phyloP scores from a whole-genome alignment of 2,113 vertebrate genomes.

The Panthera leo region DNA sequence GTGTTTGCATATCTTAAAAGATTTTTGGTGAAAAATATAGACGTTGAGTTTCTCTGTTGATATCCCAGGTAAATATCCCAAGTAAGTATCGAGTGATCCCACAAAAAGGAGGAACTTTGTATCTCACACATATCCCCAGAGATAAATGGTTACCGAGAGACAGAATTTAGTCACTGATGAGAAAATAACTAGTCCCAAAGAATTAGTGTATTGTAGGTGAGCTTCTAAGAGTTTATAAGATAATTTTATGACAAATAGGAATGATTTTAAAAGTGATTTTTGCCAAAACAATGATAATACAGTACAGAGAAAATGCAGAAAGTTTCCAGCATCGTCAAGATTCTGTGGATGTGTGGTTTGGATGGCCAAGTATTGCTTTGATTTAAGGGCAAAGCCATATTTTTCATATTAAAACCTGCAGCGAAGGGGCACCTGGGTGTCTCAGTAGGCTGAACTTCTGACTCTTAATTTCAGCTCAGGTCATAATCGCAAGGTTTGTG shows the following conservation, averaged over 20 bases:
- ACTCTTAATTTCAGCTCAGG: too few relatives aligned
- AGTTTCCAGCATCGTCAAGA: not conserved
- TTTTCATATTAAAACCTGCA: not conserved
- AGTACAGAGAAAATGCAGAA: not conserved
- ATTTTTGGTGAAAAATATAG: not conserved
- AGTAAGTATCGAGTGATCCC: not conserved
- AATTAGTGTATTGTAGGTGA: not conserved
- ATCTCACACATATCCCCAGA: not conserved
- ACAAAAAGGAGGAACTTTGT: not conserved
- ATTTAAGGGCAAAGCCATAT: not conserved
- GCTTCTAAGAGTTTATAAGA: not conserved
- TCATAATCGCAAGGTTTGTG: too few relatives aligned
- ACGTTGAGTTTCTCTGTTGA: not conserved
- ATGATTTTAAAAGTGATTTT: not conserved
- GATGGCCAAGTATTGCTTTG: not conserved
- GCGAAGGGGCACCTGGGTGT: too few relatives aligned
- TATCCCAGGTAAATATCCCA: not conserved
- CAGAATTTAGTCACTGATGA: not conserved
- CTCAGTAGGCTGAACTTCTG: too few relatives aligned
- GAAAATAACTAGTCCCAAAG: not conserved
- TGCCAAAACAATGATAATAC: not conserved
- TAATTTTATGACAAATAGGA: not conserved
- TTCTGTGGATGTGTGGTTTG: not conserved
- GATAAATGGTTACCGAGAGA: not conserved
- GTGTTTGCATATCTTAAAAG: not conserved